Evolutionary conservation across 2,797 vertebrate species (phyloP).

Genomic region (Spea hammondii): DNA sequence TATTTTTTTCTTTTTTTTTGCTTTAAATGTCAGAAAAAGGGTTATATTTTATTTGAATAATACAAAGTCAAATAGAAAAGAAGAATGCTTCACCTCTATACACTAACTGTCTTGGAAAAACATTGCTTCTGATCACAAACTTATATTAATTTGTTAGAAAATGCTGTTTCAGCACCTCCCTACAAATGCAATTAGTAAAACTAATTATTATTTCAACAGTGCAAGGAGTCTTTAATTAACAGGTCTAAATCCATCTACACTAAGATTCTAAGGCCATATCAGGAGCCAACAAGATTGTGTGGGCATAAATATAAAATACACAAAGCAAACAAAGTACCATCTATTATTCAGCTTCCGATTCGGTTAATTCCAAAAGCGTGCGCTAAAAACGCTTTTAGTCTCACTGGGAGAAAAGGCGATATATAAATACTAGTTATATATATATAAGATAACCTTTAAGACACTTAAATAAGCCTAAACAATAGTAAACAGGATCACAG

Average conservation of each 20-base stretch:
- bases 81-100: not conserved
- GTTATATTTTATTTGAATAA: not conserved
- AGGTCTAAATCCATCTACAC: conserved; percentile 24
- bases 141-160: conserved; percentile 40
- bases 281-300: not conserved
- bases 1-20: too few relatives aligned
- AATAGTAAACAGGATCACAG: conserved; percentile 13
- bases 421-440: too few relatives aligned
- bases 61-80: not conserved
- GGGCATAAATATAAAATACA: too few relatives aligned
- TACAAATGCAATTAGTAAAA: conserved; percentile 33
- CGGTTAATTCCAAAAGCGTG: too few relatives aligned
- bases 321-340: too few relatives aligned
- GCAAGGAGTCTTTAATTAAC: conserved; percentile 40
- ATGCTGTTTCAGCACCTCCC: conserved; percentile 41
- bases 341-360: too few relatives aligned
- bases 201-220: conserved; percentile 46
- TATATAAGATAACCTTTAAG: too few relatives aligned
- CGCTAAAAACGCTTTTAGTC: too few relatives aligned
- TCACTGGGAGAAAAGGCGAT: too few relatives aligned
- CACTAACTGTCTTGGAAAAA: not conserved
- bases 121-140: conserved; percentile 2
- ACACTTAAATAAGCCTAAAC: not conserved
- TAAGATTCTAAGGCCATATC: not conserved
- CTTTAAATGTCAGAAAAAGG: not conserved